phyloP scores from a whole-genome alignment of 1,140 invertebrate species.

The Laupala kohalensis region DNA sequence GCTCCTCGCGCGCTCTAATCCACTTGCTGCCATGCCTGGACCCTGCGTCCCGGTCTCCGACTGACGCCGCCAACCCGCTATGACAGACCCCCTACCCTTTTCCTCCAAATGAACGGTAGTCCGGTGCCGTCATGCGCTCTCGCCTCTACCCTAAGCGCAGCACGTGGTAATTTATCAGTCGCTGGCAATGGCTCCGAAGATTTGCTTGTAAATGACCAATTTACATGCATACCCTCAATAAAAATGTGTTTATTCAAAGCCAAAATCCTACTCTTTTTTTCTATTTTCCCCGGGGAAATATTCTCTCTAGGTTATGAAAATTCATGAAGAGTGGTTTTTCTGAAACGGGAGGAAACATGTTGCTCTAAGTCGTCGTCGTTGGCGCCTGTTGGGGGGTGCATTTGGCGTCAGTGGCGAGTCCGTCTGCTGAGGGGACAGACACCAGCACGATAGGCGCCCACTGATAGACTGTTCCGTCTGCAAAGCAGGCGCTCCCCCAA shows the following conservation, averaged over 20 bases:
- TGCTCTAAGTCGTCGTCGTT: not conserved
- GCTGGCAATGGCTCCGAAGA: not conserved
- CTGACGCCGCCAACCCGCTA: not conserved
- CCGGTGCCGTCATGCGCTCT: not conserved
- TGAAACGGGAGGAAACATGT: not conserved
- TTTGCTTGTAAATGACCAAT: not conserved
- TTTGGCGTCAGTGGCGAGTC: not conserved
- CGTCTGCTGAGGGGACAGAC: not conserved
- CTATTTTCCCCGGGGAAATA: not conserved
- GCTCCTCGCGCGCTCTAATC: not conserved
- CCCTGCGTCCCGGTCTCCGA: no score
- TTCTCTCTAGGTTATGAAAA: not conserved
- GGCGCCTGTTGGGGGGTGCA: no score
- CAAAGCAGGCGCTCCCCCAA: not conserved
- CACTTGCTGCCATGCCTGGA: not conserved
- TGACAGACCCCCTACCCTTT: not conserved
- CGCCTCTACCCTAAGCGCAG: not conserved
- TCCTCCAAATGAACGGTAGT: not conserved
- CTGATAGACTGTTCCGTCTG: not conserved
- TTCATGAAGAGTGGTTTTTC: not conserved
- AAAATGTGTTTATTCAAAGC: not conserved
- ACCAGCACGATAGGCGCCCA: not conserved
- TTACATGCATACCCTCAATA: not conserved
- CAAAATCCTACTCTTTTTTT: not conserved
- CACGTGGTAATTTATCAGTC: not conserved